Evolutionary conservation across 1,140 invertebrate species (phyloP).

Genomic region (Bathynomus jamesi): DNA sequence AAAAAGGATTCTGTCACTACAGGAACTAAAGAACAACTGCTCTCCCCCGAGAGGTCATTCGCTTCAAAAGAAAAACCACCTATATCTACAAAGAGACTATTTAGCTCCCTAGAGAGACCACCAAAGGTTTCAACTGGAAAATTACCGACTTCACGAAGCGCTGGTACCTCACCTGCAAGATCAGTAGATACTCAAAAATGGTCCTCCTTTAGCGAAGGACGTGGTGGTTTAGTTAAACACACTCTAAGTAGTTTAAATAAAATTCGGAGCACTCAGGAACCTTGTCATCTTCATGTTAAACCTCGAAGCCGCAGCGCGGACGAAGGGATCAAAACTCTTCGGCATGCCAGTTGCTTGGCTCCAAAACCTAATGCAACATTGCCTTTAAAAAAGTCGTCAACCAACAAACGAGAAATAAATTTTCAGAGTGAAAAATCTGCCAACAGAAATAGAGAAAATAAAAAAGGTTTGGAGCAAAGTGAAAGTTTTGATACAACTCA

Average conservation of each 20-base stretch:
- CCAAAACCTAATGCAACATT: slow-evolving; percentile 15
- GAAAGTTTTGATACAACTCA: slow-evolving; percentile 37
- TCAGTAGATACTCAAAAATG: slow-evolving; percentile 13
- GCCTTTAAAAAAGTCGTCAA: slow-evolving; percentile 14
- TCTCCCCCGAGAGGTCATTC: too few species aligned
- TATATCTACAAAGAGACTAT: not conserved
- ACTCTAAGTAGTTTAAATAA: slow-evolving; percentile 36
- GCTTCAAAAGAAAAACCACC: not conserved
- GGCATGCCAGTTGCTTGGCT: slow-evolving; percentile 23
- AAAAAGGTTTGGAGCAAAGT: slow-evolving; percentile 30
- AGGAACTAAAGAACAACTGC: not conserved
- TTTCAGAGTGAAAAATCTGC: not conserved
- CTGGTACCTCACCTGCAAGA: slow-evolving; percentile 9
- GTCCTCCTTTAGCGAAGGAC: slow-evolving; percentile 20
- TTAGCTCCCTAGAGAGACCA: not conserved
- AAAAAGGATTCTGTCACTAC: not conserved
- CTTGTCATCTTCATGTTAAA: slow-evolving; percentile 2
- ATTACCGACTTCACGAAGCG: slow-evolving; percentile 11
- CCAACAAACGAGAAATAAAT: slow-evolving; percentile 16
- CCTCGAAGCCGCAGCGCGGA: slow-evolving; percentile 29
- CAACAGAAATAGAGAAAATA: slow-evolving; percentile 9
- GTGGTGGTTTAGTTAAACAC: slow-evolving; percentile 22
- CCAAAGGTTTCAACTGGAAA: not conserved
- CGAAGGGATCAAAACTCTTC: slow-evolving; percentile 3
- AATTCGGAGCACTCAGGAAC: slow-evolving; percentile 20